Conservation (phyloP, 2,113 vertebrate species). For the Plecotus auritus region DNA sequence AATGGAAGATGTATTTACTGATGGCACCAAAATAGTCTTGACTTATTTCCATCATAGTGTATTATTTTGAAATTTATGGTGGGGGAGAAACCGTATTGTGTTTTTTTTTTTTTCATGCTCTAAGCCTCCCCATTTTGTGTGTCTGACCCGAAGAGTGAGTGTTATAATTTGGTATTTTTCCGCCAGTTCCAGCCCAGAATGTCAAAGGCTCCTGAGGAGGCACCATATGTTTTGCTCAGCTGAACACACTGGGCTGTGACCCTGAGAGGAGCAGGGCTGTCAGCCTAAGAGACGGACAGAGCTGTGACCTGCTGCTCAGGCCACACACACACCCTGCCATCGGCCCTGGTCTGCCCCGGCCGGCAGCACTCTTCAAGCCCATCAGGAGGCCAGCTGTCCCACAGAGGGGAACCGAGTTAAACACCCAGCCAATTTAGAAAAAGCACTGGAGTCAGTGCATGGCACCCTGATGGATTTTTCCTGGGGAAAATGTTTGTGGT, state of each 20-base stretch:
- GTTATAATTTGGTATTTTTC: neutral
- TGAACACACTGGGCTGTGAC: neutral
- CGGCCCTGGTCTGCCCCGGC: rapidly evolving
- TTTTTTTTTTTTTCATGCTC: neutral
- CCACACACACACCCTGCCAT: neutral
- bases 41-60: neutral
- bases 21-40: neutral
- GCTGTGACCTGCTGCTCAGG: neutral
- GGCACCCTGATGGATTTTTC: neutral
- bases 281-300: neutral
- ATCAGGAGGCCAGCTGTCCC: neutral
- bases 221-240: neutral
- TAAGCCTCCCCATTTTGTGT: neutral
- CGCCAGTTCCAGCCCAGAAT: neutral
- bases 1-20: neutral
- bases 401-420: neutral
- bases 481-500: neutral
- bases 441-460: neutral
- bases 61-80: neutral
- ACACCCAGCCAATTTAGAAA: constrained; percentile 18
- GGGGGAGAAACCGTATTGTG: neutral
- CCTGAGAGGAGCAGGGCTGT: neutral
- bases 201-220: neutral
- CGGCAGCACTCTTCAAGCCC: neutral
- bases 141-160: neutral